A percentile compares a stretch with the other conserved stretches of the same genome.
Evolutionary conservation across 2,113 vertebrate genomes (phyloP).

Genomic region (Pan paniscus): DNA sequence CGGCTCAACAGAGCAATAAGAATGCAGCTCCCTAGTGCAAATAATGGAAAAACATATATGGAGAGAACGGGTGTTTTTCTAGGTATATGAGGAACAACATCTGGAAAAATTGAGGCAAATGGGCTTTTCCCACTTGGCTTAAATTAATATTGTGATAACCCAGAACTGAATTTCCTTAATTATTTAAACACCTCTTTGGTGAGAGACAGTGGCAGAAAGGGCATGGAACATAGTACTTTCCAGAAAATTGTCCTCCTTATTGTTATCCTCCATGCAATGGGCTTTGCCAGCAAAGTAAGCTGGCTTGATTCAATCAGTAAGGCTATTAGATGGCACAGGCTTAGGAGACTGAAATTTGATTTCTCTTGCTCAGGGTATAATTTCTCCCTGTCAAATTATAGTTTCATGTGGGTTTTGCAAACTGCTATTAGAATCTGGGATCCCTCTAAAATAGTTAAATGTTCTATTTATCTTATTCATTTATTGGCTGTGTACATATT

Average conservation of each 20-base stretch:
- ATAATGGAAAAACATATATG: not conserved
- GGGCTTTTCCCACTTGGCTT: not conserved
- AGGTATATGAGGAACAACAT: not conserved
- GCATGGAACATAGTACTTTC: not conserved
- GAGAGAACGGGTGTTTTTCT: not conserved
- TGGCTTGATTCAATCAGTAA: not conserved
- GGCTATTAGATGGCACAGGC: not conserved
- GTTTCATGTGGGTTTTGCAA: slow-evolving; percentile 7
- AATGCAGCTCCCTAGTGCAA: not conserved
- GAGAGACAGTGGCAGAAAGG: not conserved
- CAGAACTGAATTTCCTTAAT: not conserved
- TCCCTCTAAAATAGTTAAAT: not conserved
- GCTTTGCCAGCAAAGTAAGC: not conserved
- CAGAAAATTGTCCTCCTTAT: not conserved
- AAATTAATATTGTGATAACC: not conserved
- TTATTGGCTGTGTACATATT: not conserved
- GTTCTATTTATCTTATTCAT: not conserved
- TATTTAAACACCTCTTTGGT: not conserved
- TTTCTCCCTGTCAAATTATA: slow-evolving; percentile 27
- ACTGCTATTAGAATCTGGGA: not conserved
- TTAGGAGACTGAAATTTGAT: not conserved
- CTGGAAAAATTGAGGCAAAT: not conserved
- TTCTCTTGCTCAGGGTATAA: not conserved
- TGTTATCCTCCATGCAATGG: not conserved
- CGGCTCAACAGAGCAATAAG: not conserved